These are phyloP conservation scores for Drosophila sturtevanti DNA, from an alignment of 1,140 invertebrate species.

Conservation along the genomic window DNA sequence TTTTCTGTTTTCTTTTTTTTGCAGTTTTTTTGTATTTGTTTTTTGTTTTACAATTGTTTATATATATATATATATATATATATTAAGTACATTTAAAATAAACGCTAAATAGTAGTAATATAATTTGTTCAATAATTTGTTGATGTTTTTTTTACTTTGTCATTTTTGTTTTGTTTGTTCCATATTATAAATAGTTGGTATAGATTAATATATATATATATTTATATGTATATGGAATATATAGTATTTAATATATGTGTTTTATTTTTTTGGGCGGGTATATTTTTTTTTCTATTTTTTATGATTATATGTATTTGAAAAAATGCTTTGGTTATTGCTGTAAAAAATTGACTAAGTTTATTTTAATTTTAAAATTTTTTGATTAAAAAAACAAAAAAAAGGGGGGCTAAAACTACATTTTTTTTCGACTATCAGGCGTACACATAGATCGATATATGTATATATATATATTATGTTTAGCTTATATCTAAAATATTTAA, in stretches of 20 bases:
- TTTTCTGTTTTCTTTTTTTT: constrained; percentile 2
- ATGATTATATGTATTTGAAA: constrained; percentile 6
- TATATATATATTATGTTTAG: constrained; percentile 13
- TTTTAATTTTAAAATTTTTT: constrained; percentile 49
- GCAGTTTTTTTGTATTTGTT: background rate
- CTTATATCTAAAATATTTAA: constrained; percentile 53
- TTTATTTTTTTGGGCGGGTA: background rate
- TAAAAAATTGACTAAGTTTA: constrained; percentile 72
- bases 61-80: background rate
- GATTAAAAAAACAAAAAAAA: constrained; percentile 39
- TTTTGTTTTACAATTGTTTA: constrained; percentile 1
- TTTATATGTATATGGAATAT: constrained; percentile 9
- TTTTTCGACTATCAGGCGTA: constrained; percentile 30
- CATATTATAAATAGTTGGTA: constrained; percentile 17
- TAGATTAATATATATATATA: constrained; percentile 13
- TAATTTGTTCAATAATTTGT: constrained; percentile 10
- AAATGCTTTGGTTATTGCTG: constrained; percentile 81
- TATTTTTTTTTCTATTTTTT: background rate
- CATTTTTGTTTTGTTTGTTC: constrained; percentile 35
- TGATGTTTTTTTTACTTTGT: constrained; percentile 8
- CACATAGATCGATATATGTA: constrained; percentile 19
- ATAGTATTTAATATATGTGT: constrained; percentile 29
- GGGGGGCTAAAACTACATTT: constrained; percentile 13
- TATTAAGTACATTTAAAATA: constrained; percentile 5
- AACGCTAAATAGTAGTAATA: background rate